Percentiles rank a stretch among this genome's conserved stretches.
phyloP scores from a whole-genome alignment of 1,140 invertebrate genomes.

The Gryllus bimaculatus region DNA sequence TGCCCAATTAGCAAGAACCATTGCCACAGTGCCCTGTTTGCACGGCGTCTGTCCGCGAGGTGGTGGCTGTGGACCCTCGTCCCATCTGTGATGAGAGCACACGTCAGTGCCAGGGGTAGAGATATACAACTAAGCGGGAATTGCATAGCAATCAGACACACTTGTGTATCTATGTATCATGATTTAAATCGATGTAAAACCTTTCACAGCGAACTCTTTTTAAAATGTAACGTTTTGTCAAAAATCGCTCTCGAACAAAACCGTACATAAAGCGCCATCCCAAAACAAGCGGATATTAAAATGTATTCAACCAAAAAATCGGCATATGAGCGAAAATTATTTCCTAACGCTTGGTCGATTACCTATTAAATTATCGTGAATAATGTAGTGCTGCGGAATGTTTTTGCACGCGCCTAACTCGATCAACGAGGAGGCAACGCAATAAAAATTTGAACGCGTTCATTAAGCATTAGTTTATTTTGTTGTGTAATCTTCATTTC shows the following conservation, averaged over 20 bases:
- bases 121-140: too few relatives aligned
- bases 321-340: neutral
- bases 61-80: too few relatives aligned
- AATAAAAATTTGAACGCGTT: neutral
- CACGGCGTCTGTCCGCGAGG: too few relatives aligned
- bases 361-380: slow-evolving; percentile 5
- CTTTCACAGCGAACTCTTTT: neutral
- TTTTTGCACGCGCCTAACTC: neutral
- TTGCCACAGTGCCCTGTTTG: neutral
- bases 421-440: neutral
- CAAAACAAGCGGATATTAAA: slow-evolving; percentile 2
- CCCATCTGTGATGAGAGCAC: too few relatives aligned
- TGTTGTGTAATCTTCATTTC: slow-evolving; percentile 2
- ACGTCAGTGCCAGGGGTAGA: too few relatives aligned
- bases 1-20: neutral
- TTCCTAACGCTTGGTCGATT: neutral
- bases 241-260: neutral
- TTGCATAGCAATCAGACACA: too few relatives aligned
- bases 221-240: neutral
- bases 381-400: neutral
- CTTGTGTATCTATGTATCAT: too few relatives aligned
- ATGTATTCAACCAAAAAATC: slow-evolving; percentile 1
- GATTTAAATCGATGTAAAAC: too few relatives aligned
- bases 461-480: neutral
- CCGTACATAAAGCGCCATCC: neutral